phyloP scores from a whole-genome alignment of 1,140 invertebrate genomes.

The Diuraphis noxia region DNA sequence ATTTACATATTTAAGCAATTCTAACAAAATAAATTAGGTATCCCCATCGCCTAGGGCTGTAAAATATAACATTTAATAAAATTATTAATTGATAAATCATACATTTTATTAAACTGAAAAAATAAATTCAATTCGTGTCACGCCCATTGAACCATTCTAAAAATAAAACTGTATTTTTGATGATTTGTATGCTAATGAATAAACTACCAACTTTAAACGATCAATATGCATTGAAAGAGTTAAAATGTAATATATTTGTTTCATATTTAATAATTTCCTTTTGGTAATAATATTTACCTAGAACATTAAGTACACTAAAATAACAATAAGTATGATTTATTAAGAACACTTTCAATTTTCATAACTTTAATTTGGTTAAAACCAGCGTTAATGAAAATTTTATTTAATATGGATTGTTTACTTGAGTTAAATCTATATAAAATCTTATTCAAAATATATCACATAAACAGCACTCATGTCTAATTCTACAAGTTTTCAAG shows the following conservation, averaged over 20 bases:
- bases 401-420: background rate
- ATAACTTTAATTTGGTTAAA: background rate
- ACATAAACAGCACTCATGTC: background rate
- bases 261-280: background rate
- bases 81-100: background rate
- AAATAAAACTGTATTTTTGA: background rate
- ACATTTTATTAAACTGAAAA: background rate
- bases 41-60: background rate
- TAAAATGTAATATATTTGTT: background rate
- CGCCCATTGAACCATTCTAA: background rate
- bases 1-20: background rate
- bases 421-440: background rate
- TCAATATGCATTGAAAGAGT: background rate
- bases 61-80: background rate
- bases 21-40: background rate
- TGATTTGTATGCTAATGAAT: background rate
- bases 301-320: background rate
- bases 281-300: background rate
- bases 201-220: background rate
- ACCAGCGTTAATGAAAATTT: background rate
- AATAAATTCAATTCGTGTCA: background rate
- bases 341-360: background rate
- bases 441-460: background rate
- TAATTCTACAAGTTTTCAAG: background rate
- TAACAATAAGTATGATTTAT: background rate